Evolutionary conservation across 2,888 invertebrate genomes (phyloP).

Genomic region (Electrophaes corylata): DNA sequence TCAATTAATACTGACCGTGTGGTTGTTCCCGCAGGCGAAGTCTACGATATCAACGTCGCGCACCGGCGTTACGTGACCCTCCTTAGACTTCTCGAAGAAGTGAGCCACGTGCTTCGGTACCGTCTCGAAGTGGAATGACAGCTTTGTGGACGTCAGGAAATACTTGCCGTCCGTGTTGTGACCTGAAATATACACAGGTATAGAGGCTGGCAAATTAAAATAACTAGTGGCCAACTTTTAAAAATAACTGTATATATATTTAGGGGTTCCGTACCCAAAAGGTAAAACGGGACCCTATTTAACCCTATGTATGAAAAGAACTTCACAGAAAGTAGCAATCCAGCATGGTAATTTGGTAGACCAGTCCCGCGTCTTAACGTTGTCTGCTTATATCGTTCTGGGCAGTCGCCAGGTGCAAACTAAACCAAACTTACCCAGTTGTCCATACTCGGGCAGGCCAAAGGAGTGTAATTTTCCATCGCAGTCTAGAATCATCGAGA

Average conservation of each 20-base stretch:
- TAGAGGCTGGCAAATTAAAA: too few relatives aligned
- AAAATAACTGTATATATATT: too few relatives aligned
- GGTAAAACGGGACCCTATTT: too few relatives aligned
- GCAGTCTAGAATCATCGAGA: conserved; percentile 95
- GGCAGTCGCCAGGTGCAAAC: too few relatives aligned
- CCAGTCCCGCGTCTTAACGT: too few relatives aligned
- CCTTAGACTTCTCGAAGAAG: conserved; percentile 94
- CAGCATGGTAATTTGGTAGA: too few relatives aligned
- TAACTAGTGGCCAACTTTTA: too few relatives aligned
- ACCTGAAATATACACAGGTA: conserved; percentile 68
- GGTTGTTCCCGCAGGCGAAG: conserved; percentile 95
- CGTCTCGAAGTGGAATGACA: conserved; percentile 93
- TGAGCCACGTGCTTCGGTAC: conserved; percentile 93
- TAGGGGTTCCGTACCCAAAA: too few relatives aligned
- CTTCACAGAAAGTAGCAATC: too few relatives aligned
- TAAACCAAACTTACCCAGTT: conserved; percentile 88
- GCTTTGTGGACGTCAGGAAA: conserved; percentile 94
- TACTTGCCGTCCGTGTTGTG: conserved; percentile 98
- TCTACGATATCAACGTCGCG: conserved; percentile 94
- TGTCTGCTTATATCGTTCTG: too few relatives aligned
- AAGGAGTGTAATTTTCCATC: conserved; percentile 95
- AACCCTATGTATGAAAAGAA: too few relatives aligned
- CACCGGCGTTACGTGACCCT: conserved; percentile 92
- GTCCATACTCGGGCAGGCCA: conserved; percentile 96
- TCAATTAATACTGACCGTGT: conserved; percentile 87